Conservation (phyloP, 2,888 invertebrate genomes). For the Cheilosia soror region DNA sequence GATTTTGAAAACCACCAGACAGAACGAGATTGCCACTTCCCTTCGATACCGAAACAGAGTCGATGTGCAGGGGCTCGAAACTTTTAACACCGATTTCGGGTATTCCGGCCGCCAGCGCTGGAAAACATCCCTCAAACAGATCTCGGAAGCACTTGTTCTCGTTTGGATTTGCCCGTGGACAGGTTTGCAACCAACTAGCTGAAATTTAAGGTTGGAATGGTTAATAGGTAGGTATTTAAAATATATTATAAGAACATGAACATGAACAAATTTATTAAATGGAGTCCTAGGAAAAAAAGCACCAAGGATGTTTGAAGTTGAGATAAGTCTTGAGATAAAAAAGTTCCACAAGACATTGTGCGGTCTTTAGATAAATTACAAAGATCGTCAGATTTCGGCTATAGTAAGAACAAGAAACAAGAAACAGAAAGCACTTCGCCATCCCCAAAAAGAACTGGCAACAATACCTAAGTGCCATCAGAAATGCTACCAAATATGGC, state of each 20-base stretch:
- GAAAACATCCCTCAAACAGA: constrained; percentile 85
- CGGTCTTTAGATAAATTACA: too few relatives aligned
- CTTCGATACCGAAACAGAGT: constrained; percentile 85
- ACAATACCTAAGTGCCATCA: too few relatives aligned
- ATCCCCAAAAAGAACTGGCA: too few relatives aligned
- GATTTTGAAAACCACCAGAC: constrained; percentile 85
- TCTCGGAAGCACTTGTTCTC: constrained; percentile 85
- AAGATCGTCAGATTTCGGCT: too few relatives aligned
- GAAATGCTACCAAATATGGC: too few relatives aligned
- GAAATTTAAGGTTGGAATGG: constrained; percentile 76
- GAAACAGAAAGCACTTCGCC: too few relatives aligned
- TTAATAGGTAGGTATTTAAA: neutral
- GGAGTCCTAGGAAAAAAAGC: neutral
- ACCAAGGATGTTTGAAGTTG: too few relatives aligned
- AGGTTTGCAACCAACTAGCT: constrained; percentile 85
- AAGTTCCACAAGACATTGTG: too few relatives aligned
- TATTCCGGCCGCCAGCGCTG: constrained; percentile 85
- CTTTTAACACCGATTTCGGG: constrained; percentile 86
- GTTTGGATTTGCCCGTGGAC: constrained; percentile 84
- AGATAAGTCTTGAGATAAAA: too few relatives aligned
- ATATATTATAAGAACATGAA: neutral
- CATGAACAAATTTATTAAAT: neutral
- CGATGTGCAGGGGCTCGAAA: constrained; percentile 86
- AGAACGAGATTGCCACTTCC: constrained; percentile 85
- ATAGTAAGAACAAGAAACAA: too few relatives aligned